A percentile compares a stretch with the other conserved stretches of the same genome.
These are phyloP conservation scores for Forbesichthys agassizii DNA, from an alignment of 2,113 vertebrate genomes.

Conservation along the genomic window DNA sequence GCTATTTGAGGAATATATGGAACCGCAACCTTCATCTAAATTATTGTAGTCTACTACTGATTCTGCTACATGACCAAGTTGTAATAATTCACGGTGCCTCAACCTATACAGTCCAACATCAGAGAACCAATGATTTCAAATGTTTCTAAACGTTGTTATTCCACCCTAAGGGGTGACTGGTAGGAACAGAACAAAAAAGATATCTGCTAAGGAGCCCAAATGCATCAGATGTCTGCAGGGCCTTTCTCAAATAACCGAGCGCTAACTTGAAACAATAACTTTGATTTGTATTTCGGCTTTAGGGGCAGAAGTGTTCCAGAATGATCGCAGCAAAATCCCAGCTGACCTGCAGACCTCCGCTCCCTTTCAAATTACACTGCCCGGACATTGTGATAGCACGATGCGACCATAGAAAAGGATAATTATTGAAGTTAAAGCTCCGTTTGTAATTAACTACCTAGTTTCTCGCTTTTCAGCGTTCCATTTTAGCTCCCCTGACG, in stretches of 20 bases:
- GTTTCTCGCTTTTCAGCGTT: conserved; percentile 59
- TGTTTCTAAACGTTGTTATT: no score
- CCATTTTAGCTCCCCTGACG: conserved; percentile 25
- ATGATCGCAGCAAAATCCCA: conserved; percentile 56
- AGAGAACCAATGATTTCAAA: no score
- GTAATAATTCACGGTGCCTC: no score
- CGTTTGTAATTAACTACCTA: conserved; percentile 68
- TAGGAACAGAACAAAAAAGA: background rate
- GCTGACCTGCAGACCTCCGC: conserved; percentile 49
- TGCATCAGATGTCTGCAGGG: no score
- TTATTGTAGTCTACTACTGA: no score
- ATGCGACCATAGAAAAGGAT: conserved; percentile 58
- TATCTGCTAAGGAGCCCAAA: no score
- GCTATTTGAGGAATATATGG: no score
- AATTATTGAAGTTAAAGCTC: conserved; percentile 72
- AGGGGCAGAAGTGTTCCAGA: conserved; percentile 33
- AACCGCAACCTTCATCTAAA: no score
- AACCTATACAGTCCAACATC: no score
- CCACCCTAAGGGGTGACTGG: no score
- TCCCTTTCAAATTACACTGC: conserved; percentile 59
- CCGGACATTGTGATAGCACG: conserved; percentile 65
- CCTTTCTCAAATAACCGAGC: conserved; percentile 6
- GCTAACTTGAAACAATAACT: conserved; percentile 27
- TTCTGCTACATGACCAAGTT: no score
- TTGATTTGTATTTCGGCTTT: conserved; percentile 24